Percentiles rank a stretch among this genome's conserved stretches.
Evolutionary conservation across 2,888 invertebrate genomes (phyloP).

Genomic region (Escarpia spicata): DNA sequence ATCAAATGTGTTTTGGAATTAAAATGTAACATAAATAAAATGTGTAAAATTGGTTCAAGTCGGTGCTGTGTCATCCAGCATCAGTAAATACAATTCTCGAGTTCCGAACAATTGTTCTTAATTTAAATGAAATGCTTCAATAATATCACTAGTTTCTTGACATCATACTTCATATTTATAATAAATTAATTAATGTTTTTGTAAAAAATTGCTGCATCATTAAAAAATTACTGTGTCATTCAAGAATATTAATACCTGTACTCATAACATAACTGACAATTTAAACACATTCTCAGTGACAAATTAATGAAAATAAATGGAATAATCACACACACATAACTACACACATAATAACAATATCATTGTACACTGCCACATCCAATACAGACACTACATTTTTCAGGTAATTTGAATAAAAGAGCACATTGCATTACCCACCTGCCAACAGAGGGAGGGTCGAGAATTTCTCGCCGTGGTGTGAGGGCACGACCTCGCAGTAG

Average conservation of each 20-base stretch:
- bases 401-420: no score
- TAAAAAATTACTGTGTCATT: no score
- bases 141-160: background rate
- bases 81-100: background rate
- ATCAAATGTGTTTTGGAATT: background rate
- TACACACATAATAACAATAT: no score
- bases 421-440: slow-evolving; percentile 30
- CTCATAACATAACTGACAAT: background rate
- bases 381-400: no score
- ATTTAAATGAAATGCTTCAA: slow-evolving; percentile 6
- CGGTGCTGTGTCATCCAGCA: no score
- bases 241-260: no score
- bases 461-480: slow-evolving; percentile 41
- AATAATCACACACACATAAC: background rate
- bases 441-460: slow-evolving; percentile 38
- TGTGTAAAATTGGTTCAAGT: background rate
- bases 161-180: background rate
- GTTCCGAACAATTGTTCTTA: background rate
- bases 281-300: background rate
- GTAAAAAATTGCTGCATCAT: background rate
- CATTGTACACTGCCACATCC: no score
- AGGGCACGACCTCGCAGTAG: slow-evolving; percentile 43
- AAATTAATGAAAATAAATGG: background rate
- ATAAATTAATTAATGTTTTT: background rate
- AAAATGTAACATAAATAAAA: background rate